These are phyloP conservation scores for Panagrolaimus sp. DNA, from an alignment of 1,140 invertebrate genomes.

Conservation along the genomic window DNA sequence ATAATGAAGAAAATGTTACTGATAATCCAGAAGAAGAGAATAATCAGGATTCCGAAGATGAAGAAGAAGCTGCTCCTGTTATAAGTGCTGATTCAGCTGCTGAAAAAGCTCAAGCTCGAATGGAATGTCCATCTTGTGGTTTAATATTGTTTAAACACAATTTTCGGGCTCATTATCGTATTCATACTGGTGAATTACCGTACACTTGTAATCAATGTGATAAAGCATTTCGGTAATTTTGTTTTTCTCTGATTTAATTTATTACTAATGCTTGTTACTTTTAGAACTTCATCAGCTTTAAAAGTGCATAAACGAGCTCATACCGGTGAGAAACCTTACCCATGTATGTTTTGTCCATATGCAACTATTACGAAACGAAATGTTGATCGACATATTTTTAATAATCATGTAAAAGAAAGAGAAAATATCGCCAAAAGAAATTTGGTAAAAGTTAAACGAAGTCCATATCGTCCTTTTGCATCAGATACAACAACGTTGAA, in stretches of 20 bases:
- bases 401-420: constrained; percentile 37
- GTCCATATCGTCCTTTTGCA: background rate
- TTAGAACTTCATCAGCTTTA: constrained; percentile 50
- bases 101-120: constrained; percentile 21
- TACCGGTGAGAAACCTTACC: constrained; percentile 94
- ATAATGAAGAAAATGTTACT: background rate
- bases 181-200: constrained; percentile 61
- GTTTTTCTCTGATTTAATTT: background rate
- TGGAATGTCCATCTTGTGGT: constrained; percentile 55
- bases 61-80: background rate
- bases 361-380: constrained; percentile 71
- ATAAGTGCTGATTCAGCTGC: no score
- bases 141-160: constrained; percentile 51
- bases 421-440: constrained; percentile 8
- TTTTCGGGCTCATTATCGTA: constrained; percentile 55
- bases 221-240: constrained; percentile 50
- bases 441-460: background rate
- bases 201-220: constrained; percentile 61
- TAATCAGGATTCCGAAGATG: background rate
- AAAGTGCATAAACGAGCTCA: constrained; percentile 64
- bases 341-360: constrained; percentile 88
- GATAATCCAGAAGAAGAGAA: background rate
- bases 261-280: constrained; percentile 26
- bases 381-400: constrained; percentile 51
- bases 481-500: background rate